Conservation (phyloP, 2,797 vertebrate genomes). For the Hirundo rustica region DNA sequence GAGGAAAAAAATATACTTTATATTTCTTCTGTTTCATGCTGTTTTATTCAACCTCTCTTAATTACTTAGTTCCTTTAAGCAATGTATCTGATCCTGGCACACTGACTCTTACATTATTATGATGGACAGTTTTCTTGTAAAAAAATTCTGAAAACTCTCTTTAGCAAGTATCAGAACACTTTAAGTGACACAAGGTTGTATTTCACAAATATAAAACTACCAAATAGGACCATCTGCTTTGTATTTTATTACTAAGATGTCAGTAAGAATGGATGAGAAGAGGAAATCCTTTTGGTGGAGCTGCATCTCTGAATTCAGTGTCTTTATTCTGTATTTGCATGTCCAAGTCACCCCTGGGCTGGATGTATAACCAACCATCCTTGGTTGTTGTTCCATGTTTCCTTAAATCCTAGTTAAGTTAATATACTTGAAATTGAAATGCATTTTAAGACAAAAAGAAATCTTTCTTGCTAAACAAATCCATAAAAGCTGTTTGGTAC, state of each 20-base stretch:
- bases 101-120: not conserved
- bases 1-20: conserved; percentile 61
- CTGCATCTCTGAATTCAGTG: not conserved
- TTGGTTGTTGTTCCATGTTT: not conserved
- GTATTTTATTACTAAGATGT: not conserved
- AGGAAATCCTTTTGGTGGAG: not conserved
- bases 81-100: conserved; percentile 13
- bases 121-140: not conserved
- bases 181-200: not conserved
- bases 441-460: not conserved
- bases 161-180: not conserved
- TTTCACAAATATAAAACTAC: not conserved
- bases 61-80: conserved; percentile 71
- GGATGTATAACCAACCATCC: not conserved
- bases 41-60: conserved; percentile 64
- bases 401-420: not conserved
- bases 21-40: conserved; percentile 62
- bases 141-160: not conserved
- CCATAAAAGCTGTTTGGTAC: not conserved
- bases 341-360: not conserved
- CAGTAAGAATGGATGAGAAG: not conserved
- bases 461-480: not conserved
- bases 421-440: not conserved
- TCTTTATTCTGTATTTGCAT: not conserved
- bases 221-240: not conserved